Conservation (phyloP, 2,888 invertebrate species). For the Argyresthia goedartella region DNA sequence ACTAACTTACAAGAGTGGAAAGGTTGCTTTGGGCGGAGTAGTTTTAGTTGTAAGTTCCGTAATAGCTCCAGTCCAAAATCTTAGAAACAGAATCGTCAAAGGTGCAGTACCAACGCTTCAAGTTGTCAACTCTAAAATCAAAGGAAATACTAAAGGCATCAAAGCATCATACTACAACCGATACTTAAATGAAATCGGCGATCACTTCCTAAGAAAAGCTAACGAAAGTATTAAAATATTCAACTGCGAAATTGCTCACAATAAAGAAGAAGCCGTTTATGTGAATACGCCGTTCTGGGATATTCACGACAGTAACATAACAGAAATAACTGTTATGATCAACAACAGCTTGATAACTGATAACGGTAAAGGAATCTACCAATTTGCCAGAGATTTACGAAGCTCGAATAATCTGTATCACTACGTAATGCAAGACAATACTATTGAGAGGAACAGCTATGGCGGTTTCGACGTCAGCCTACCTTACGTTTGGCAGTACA, state of each 20-base stretch:
- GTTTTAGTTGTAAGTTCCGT: slow-evolving; percentile 84
- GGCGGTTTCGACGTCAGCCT: slow-evolving; percentile 91
- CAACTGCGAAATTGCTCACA: slow-evolving; percentile 85
- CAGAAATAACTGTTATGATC: slow-evolving; percentile 91
- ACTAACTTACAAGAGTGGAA: slow-evolving; percentile 84
- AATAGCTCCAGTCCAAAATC: slow-evolving; percentile 78
- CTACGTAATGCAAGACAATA: slow-evolving; percentile 89
- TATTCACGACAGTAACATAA: slow-evolving; percentile 85
- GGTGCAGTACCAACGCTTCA: slow-evolving; percentile 85
- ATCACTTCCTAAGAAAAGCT: slow-evolving; percentile 87
- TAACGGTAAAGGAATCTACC: slow-evolving; percentile 89
- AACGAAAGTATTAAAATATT: slow-evolving; percentile 89
- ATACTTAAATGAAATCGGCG: slow-evolving; percentile 86
- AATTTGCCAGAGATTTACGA: slow-evolving; percentile 92
- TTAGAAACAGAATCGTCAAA: slow-evolving; percentile 79
- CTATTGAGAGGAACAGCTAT: slow-evolving; percentile 85
- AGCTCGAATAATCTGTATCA: slow-evolving; percentile 98
- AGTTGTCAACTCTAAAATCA: slow-evolving; percentile 80
- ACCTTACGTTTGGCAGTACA: slow-evolving; percentile 96
- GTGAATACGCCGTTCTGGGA: slow-evolving; percentile 90
- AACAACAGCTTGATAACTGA: slow-evolving; percentile 87
- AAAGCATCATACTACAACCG: slow-evolving; percentile 90
- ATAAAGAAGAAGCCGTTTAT: slow-evolving; percentile 83
- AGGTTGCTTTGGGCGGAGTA: slow-evolving; percentile 83
- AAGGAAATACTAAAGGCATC: slow-evolving; percentile 85